phyloP scores from a whole-genome alignment of 2,888 invertebrate genomes.

The Trachelus tabidus region DNA sequence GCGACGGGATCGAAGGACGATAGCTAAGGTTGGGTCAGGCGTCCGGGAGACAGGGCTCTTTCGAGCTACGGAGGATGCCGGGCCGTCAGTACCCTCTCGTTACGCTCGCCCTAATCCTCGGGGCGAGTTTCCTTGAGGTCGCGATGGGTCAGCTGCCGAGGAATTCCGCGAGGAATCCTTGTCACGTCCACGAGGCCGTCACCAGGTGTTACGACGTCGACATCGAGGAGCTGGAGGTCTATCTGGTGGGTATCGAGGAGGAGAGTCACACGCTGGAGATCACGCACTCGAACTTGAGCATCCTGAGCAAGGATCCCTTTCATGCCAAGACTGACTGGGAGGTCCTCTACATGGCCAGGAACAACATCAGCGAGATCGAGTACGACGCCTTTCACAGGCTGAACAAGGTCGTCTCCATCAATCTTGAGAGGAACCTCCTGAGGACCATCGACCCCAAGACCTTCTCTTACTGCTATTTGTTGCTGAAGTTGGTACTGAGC shows the following conservation, averaged over 20 bases:
- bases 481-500: constrained; percentile 18
- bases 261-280: constrained; percentile 19
- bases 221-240: constrained; percentile 12
- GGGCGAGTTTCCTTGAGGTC: constrained; percentile 11
- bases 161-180: background rate
- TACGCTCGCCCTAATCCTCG: constrained; percentile 16
- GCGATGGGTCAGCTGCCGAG: background rate
- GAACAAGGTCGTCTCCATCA: constrained; percentile 15
- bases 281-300: constrained; percentile 16
- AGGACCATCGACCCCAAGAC: constrained; percentile 13
- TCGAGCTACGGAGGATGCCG: constrained; percentile 16
- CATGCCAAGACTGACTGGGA: constrained; percentile 14
- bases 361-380: constrained; percentile 15
- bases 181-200: constrained; percentile 17
- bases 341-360: constrained; percentile 18
- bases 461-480: constrained; percentile 18
- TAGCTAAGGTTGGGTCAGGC: background rate
- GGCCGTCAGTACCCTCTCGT: background rate
- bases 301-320: constrained; percentile 14
- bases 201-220: constrained; percentile 21
- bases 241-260: constrained; percentile 1
- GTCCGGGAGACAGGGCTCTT: background rate
- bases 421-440: constrained; percentile 16
- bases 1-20: background rate
- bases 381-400: constrained; percentile 14